phyloP scores from a whole-genome alignment of 2,113 vertebrate species.

The Clinocottus analis region DNA sequence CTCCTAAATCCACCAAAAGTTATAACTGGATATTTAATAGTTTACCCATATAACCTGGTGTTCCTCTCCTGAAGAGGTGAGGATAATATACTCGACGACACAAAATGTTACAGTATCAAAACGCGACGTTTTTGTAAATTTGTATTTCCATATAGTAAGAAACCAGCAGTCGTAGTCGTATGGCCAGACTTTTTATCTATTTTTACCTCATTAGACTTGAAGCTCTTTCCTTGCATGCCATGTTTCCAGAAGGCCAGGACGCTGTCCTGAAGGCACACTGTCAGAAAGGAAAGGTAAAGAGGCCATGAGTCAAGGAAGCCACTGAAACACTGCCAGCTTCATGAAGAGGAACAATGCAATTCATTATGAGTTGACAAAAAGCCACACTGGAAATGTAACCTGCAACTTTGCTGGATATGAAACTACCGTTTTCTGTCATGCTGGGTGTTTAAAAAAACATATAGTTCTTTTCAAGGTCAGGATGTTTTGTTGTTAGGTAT shows the following conservation, averaged over 20 bases:
- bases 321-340: neutral
- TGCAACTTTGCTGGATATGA: neutral
- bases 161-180: too few relatives aligned
- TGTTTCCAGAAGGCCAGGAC: conserved; percentile 99
- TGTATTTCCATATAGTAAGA: neutral
- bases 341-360: neutral
- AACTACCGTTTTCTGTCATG: neutral
- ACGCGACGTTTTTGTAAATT: neutral
- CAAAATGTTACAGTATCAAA: neutral
- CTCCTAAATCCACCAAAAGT: neutral
- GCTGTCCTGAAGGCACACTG: conserved; percentile 99
- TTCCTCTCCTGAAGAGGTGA: neutral
- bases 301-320: neutral
- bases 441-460: too few relatives aligned
- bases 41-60: neutral
- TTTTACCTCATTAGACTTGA: conserved; percentile 96
- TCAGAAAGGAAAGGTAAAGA: neutral
- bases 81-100: neutral
- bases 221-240: conserved; percentile 99
- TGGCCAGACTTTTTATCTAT: neutral
- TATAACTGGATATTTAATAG: neutral
- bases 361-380: neutral
- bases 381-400: neutral
- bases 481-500: neutral
- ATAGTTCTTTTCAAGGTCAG: neutral